phyloP scores from a whole-genome alignment of 2,888 invertebrate genomes.

The Thumatha senex region DNA sequence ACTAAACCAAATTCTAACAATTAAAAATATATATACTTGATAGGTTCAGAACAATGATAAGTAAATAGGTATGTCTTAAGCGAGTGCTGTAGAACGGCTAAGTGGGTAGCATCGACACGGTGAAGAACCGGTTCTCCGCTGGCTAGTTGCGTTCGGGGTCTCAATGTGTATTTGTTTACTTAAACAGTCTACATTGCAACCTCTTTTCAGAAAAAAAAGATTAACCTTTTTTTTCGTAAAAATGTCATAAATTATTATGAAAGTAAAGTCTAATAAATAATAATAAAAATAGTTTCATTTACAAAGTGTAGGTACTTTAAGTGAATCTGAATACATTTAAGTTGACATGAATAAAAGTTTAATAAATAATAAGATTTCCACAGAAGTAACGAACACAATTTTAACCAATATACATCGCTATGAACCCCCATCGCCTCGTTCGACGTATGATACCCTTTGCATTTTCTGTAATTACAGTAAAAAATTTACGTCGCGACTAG shows the following conservation, averaged over 20 bases:
- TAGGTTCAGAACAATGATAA: no score
- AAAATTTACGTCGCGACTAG: constrained; percentile 61
- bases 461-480: constrained; percentile 58
- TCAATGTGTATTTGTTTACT: no score
- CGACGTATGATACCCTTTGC: constrained; percentile 68
- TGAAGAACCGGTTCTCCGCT: no score
- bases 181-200: no score
- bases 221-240: neutral
- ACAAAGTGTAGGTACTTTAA: constrained; percentile 51
- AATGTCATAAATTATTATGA: constrained; percentile 5
- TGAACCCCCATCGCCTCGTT: constrained; percentile 33
- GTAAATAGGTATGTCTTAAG: no score
- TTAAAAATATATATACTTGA: no score
- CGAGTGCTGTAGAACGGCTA: no score
- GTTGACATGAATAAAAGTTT: constrained; percentile 55
- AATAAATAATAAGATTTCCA: constrained; percentile 47
- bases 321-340: constrained; percentile 31
- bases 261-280: constrained; percentile 8
- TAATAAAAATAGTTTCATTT: constrained; percentile 35
- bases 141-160: no score
- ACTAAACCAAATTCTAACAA: no score
- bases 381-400: constrained; percentile 28
- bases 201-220: no score
- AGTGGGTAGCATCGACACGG: no score
- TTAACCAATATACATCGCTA: constrained; percentile 36